phyloP scores from a whole-genome alignment of 2,113 vertebrate genomes.

The Hucho hucho region DNA sequence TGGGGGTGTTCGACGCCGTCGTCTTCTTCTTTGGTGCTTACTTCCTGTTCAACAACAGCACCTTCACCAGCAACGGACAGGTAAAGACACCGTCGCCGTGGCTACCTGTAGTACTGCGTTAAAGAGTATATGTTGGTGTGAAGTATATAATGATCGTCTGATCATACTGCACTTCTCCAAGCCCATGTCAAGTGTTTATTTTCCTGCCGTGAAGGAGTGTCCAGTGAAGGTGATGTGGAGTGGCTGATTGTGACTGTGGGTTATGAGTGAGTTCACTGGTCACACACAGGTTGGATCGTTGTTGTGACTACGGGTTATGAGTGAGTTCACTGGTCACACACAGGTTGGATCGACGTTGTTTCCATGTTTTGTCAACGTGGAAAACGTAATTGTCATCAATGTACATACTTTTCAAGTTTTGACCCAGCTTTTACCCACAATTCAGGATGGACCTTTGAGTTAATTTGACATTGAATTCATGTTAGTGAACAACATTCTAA shows the following conservation, averaged over 20 bases:
- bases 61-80: constrained; percentile 96
- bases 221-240: neutral
- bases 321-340: neutral
- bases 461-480: neutral
- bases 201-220: neutral
- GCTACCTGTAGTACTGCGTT: neutral
- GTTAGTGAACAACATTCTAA: neutral
- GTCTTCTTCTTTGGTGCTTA: constrained; percentile 98
- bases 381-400: neutral
- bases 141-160: neutral
- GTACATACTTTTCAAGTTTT: neutral
- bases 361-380: neutral
- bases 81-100: constrained; percentile 59
- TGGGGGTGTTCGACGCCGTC: constrained; percentile 89
- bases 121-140: neutral
- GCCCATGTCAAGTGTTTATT: neutral
- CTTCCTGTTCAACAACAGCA: constrained; percentile 92
- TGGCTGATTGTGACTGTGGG: neutral
- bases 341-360: neutral
- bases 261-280: neutral
- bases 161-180: neutral
- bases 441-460: neutral
- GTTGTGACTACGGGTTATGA: no score
- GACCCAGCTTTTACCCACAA: neutral
- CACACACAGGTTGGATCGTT: neutral